Evolutionary conservation across 2,113 vertebrate species (phyloP), one percentile per base, ranked within the genome.

Genomic region (Bettongia penicillata): DNA sequence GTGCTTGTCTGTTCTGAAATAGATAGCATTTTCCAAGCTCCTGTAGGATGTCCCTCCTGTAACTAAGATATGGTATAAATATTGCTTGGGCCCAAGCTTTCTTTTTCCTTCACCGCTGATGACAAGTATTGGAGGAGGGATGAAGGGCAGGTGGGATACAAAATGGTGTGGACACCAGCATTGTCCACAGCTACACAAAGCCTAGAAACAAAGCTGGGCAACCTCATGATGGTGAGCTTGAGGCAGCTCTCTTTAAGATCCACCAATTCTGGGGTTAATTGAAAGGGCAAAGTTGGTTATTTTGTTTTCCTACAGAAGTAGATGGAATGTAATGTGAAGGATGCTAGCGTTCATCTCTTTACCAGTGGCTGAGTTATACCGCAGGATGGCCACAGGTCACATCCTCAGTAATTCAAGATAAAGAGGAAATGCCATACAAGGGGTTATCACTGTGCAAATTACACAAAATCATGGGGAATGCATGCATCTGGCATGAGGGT

Each of bases 101-200:
- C 52, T 93, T 53, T 24, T 52, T 93, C 90, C 89, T 95, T 94
- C 94, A 93, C 96, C 93, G 93, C 89, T 94, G 37, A 8, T 8
- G 31, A 8, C 94, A 61, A 55, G 77, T 2, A 89, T 89, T 90
- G 90, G 53, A 93, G 91, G 90, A 91, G 6, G 11, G 51, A 61
- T 14, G 51, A 53, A 94, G 94, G 96, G 84, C 92, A 9, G 55
- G 95, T 93, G 95, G 96, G 93, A n/a, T 53, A 52, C 47, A 93
- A 95, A 92, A 91, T 37, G 93, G 94, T 93, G 92, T 53, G 9
- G 91, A 57, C 94, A 90, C 48, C 11, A 55, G 51, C 53, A n/a
- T 43, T 28, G 0, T 91, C 50, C 90, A 90, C 91, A 57, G 89
- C 91, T 95, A 92, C 89, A 43, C 11, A 37, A 51, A 28, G 77